Percentiles rank a stretch among this genome's conserved stretches.
These are phyloP conservation scores for Therioaphis trifolii DNA, from an alignment of 2,888 invertebrate genomes.

Conservation along the genomic window DNA sequence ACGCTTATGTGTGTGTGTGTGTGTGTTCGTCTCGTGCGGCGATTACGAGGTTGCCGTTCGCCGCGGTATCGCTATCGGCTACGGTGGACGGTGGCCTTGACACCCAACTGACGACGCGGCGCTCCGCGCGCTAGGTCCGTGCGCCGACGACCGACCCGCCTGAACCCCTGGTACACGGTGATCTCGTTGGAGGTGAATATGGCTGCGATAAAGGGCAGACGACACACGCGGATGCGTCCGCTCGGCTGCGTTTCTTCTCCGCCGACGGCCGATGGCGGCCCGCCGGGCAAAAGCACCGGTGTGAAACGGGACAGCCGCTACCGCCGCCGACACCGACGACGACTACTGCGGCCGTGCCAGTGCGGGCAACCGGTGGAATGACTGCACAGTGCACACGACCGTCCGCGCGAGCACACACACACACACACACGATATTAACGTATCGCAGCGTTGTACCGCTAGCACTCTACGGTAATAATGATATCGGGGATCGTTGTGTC, in stretches of 20 bases:
- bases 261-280: no score
- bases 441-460: not conserved
- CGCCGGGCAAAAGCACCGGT: no score
- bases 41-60: constrained; percentile 30
- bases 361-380: constrained; percentile 39
- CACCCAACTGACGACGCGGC: not conserved
- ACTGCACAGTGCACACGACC: no score
- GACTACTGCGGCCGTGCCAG: not conserved
- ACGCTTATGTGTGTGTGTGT: no score
- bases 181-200: constrained; percentile 62
- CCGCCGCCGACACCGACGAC: not conserved
- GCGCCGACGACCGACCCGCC: not conserved
- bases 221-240: constrained; percentile 34
- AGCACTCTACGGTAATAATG: not conserved
- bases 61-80: not conserved
- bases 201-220: constrained; percentile 52
- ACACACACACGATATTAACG: not conserved
- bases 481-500: no score
- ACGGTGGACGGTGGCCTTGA: constrained; percentile 7
- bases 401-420: not conserved
- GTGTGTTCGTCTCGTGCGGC: no score
- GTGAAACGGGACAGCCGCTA: not conserved
- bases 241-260: not conserved
- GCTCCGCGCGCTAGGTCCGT: not conserved
- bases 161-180: constrained; percentile 53